Base-by-base conservation (phyloP, 2,113 vertebrate species). In the Daphoenositta chrysoptera region DNA sequence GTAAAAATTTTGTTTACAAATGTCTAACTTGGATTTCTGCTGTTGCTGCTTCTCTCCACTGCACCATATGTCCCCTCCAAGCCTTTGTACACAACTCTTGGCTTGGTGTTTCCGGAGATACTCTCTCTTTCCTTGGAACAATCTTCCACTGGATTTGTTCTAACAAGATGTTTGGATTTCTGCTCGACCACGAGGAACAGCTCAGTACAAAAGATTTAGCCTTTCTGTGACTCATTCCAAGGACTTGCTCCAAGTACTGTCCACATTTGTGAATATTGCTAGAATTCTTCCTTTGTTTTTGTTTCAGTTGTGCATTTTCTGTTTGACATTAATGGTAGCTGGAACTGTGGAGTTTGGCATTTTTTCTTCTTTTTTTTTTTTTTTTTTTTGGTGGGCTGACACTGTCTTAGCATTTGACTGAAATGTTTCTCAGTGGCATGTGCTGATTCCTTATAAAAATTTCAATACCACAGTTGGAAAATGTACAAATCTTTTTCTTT, bases 391-490 rank as follows among this genome's bases (percentile, higher is more conserved):
- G 33, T 71, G 53, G 9, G n/a, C 45, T 92, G 88, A 76, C 75
- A 69, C 20, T 16, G 30, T 53, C 60, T 77, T 94, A 85, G n/a
- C 37, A 61, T 44, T 44, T 94, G 85, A 90, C 50, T 96, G 90
- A 93, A 95, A 73, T 40, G 75, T 30, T 86, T 20, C 71, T 94
- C 16, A 35, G 58, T 1, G 2, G 15, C 71, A 80, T 93, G 58
- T 69, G 30, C 42, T 94, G 76, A 86, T 93, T 75, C 7, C 15
- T 71, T 58, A 26, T 42, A 48, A 65, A 90, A 80, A 73, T 63
- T 90, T 96, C 83, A 95, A 88, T 86, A n/a, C 31, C 63, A 31
- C 48, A 44, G 45, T 22, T 90, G 92, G 90, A 95, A 87, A 86
- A 76, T 3, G 13, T 50, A 37, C 79, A 85, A 72, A 63, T 24